Conservation (phyloP, 1,140 invertebrate species). For the Drosophila dunni region DNA sequence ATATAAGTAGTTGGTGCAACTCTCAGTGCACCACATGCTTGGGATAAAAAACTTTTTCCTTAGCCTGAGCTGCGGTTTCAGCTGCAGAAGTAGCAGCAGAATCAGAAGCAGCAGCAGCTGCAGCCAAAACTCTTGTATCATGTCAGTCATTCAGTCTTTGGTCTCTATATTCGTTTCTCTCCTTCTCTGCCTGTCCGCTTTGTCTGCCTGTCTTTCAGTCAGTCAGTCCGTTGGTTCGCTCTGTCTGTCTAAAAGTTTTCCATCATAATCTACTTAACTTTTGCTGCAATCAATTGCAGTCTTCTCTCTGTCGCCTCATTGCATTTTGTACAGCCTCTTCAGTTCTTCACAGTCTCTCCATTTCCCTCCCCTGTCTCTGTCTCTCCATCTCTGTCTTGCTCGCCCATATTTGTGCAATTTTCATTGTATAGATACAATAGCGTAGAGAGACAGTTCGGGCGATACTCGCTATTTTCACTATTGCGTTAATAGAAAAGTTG, state of each 20-base stretch:
- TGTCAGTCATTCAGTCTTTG: conserved; percentile 44
- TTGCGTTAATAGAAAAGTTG: conserved; percentile 80
- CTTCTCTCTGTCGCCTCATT: conserved; percentile 67
- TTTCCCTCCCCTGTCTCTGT: neutral
- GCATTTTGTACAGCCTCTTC: conserved; percentile 70
- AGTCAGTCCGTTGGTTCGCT: too few relatives aligned
- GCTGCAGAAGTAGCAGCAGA: conserved; percentile 5
- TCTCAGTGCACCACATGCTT: conserved; percentile 43
- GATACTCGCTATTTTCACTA: conserved; percentile 38
- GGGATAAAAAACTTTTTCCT: conserved; percentile 60
- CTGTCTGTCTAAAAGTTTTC: conserved; percentile 68
- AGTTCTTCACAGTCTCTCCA: neutral
- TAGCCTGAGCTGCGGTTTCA: conserved; percentile 24
- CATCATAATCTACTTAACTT: conserved; percentile 83
- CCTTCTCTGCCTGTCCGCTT: neutral
- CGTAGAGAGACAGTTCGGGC: conserved; percentile 1
- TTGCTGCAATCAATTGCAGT: conserved; percentile 80
- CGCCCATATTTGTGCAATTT: conserved; percentile 57
- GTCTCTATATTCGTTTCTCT: conserved; percentile 28
- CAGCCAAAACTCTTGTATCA: conserved; percentile 67
- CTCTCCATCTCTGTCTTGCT: neutral
- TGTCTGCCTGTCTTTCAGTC: neutral
- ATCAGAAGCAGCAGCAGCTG: conserved; percentile 30
- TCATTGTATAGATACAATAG: conserved; percentile 72
- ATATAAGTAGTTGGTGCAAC: conserved; percentile 36